phyloP scores from a whole-genome alignment of 2,888 invertebrate species.

The Ametastegia equiseti region DNA sequence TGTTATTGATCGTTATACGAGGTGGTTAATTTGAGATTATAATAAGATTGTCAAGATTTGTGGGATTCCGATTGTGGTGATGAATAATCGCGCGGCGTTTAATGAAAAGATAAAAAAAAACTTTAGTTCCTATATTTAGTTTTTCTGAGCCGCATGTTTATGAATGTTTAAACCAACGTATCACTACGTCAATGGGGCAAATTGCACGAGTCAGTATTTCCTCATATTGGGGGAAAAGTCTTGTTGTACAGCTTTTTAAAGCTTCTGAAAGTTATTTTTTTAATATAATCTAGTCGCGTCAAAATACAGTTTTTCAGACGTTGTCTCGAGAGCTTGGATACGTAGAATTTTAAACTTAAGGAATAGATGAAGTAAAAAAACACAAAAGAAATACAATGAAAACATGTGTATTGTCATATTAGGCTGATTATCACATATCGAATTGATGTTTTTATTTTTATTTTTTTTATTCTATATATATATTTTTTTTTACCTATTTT shows the following conservation, averaged over 20 bases:
- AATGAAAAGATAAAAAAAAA: slow-evolving; percentile 28
- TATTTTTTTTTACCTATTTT: too few species aligned
- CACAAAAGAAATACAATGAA: not conserved
- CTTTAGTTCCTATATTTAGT: slow-evolving; percentile 67
- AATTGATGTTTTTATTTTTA: not conserved
- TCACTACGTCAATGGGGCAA: not conserved
- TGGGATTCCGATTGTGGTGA: slow-evolving; percentile 19
- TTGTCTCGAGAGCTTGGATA: slow-evolving; percentile 15
- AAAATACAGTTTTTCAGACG: slow-evolving; percentile 32
- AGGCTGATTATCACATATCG: not conserved
- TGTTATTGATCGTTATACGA: slow-evolving; percentile 26
- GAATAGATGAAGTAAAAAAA: not conserved
- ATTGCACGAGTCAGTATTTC: slow-evolving; percentile 30
- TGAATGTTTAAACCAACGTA: slow-evolving; percentile 33
- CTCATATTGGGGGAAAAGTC: slow-evolving; percentile 44
- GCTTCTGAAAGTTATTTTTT: slow-evolving; percentile 42
- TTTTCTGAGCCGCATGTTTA: slow-evolving; percentile 51
- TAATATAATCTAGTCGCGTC: slow-evolving; percentile 43
- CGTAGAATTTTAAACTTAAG: slow-evolving; percentile 11
- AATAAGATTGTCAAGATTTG: not conserved
- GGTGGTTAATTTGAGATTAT: not conserved
- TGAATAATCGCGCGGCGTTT: not conserved
- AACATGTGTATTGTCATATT: not conserved
- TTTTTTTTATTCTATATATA: too few species aligned
- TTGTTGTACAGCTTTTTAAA: slow-evolving; percentile 37